Conservation (phyloP, 2,888 invertebrate genomes). For the Epinotia brunnichana region DNA sequence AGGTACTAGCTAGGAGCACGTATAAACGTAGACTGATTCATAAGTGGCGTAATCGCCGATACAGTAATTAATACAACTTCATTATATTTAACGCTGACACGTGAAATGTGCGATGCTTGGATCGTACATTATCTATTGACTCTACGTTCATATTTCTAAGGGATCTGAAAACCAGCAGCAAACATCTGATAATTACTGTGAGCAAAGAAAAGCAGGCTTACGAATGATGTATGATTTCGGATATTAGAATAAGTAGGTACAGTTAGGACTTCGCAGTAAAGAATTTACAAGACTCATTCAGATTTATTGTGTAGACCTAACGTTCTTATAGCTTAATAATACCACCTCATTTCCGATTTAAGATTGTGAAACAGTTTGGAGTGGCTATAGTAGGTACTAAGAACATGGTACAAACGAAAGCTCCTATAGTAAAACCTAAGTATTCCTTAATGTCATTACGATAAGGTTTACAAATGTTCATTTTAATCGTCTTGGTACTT, state of each 20-base stretch:
- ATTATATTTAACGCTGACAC: too few species aligned
- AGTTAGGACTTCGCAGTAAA: too few species aligned
- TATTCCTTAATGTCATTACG: slow-evolving; percentile 8
- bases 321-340: neutral
- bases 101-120: too few species aligned
- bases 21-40: too few species aligned
- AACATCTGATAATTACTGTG: neutral
- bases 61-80: too few species aligned
- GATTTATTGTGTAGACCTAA: neutral
- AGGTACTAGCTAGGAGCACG: too few species aligned
- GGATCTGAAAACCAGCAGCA: neutral
- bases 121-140: too few species aligned
- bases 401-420: neutral
- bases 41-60: too few species aligned
- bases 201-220: neutral
- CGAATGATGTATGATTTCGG: neutral
- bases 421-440: slow-evolving; percentile 2
- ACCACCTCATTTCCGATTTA: neutral
- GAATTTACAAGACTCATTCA: neutral
- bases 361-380: neutral
- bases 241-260: neutral
- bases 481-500: slow-evolving; percentile 4
- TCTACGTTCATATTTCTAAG: neutral
- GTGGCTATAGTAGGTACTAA: neutral
- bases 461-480: slow-evolving; percentile 1